Percentiles rank a stretch among this genome's conserved stretches.
phyloP scores from a whole-genome alignment of 2,113 vertebrate genomes.

The Myxocyprinus asiaticus region DNA sequence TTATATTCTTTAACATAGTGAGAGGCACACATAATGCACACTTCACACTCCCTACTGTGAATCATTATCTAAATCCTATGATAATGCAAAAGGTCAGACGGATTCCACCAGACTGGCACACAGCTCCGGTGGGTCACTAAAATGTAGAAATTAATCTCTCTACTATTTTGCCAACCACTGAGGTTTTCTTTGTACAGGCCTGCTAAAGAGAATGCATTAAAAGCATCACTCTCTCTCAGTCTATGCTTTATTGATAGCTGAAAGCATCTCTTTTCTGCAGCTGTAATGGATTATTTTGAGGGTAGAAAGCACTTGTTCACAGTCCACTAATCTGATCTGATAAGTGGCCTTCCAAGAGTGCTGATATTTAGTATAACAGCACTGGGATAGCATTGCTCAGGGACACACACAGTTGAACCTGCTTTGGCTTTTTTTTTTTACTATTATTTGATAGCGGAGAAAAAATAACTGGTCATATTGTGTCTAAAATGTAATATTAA shows the following conservation, averaged over 20 bases:
- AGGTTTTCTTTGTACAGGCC: slow-evolving; percentile 46
- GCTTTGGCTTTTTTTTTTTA: no score
- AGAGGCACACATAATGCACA: slow-evolving; percentile 65
- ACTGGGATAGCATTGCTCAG: no score
- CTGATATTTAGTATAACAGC: no score
- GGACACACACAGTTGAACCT: no score
- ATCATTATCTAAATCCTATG: slow-evolving; percentile 64
- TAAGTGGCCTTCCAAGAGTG: no score
- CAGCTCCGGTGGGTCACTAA: slow-evolving; percentile 54
- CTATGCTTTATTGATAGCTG: slow-evolving; percentile 24
- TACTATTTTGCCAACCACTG: slow-evolving; percentile 33
- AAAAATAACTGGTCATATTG: no score
- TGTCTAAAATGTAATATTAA: no score
- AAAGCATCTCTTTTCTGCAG: slow-evolving; percentile 50
- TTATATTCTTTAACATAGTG: slow-evolving; percentile 66
- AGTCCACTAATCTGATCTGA: no score
- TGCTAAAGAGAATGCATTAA: slow-evolving; percentile 54
- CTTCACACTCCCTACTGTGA: slow-evolving; percentile 59
- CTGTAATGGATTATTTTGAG: slow-evolving; percentile 17
- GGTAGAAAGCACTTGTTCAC: background rate
- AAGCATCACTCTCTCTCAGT: slow-evolving; percentile 42
- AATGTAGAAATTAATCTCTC: slow-evolving; percentile 55
- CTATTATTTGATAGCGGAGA: no score
- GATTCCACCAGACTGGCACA: slow-evolving; percentile 54
- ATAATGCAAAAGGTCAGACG: slow-evolving; percentile 66